Evolutionary conservation across 2,797 vertebrate species (phyloP).

Genomic region (Schizopygopsis pylzovi): DNA sequence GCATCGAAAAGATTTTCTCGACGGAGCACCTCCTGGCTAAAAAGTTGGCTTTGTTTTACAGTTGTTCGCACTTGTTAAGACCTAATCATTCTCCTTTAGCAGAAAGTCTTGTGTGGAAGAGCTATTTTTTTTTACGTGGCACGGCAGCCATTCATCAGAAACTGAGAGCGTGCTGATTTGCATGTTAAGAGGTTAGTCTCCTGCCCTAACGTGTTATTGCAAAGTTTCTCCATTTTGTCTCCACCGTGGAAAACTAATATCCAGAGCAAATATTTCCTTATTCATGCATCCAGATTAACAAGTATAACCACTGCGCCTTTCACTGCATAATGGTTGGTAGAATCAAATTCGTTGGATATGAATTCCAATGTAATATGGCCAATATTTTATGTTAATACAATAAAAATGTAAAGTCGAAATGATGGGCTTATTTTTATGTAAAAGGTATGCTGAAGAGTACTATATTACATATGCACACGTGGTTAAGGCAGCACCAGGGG

Average conservation of each 20-base stretch:
- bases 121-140: constrained; percentile 61
- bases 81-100: constrained; percentile 53
- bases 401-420: constrained; percentile 89
- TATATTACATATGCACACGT: constrained; percentile 80
- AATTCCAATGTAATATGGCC: constrained; percentile 77
- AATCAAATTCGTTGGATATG: constrained; percentile 83
- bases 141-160: constrained; percentile 65
- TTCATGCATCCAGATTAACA: constrained; percentile 78
- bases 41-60: constrained; percentile 59
- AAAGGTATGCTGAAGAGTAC: constrained; percentile 87
- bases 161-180: constrained; percentile 64
- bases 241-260: constrained; percentile 75
- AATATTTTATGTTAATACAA: constrained; percentile 86
- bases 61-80: constrained; percentile 54
- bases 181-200: constrained; percentile 69
- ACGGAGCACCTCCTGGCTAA: constrained; percentile 19
- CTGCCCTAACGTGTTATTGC: constrained; percentile 63
- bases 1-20: background rate
- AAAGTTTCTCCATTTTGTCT: constrained; percentile 72
- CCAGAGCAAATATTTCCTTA: constrained; percentile 78
- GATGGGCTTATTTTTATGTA: constrained; percentile 84
- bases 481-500: constrained; percentile 77
- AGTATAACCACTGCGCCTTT: constrained; percentile 74
- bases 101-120: constrained; percentile 57
- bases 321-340: constrained; percentile 75